Percentiles rank a stretch among this genome's conserved stretches.
phyloP scores from a whole-genome alignment of 2,797 vertebrate species.

The Amblyraja radiata region DNA sequence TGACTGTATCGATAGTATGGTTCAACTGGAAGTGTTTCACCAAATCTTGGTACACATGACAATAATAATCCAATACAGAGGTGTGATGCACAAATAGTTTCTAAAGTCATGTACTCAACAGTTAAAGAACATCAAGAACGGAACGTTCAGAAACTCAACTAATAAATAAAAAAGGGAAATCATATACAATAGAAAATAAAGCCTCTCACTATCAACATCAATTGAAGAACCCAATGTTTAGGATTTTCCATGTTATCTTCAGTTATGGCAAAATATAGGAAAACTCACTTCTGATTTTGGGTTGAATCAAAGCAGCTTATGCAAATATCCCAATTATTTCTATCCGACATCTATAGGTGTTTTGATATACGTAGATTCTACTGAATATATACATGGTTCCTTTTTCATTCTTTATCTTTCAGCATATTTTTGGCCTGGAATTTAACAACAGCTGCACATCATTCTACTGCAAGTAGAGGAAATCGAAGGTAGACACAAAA shows the following conservation, averaged over 20 bases:
- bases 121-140: background rate
- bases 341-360: background rate
- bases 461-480: background rate
- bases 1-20: too few species aligned
- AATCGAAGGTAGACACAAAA: too few species aligned
- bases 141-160: background rate
- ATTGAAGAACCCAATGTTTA: background rate
- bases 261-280: background rate
- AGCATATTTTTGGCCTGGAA: background rate
- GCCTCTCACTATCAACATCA: background rate
- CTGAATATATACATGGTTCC: background rate
- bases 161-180: background rate
- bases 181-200: background rate
- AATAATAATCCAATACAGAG: background rate
- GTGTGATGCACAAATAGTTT: background rate
- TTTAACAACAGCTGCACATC: background rate
- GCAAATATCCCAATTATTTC: background rate
- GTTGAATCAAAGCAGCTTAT: background rate
- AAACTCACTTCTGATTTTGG: background rate
- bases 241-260: background rate
- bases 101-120: background rate
- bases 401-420: background rate
- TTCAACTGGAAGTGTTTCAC: too few species aligned
- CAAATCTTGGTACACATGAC: too few species aligned
- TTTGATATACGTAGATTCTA: background rate